Conservation (phyloP, 2,888 invertebrate genomes). For the Margaritifera margaritifera region DNA sequence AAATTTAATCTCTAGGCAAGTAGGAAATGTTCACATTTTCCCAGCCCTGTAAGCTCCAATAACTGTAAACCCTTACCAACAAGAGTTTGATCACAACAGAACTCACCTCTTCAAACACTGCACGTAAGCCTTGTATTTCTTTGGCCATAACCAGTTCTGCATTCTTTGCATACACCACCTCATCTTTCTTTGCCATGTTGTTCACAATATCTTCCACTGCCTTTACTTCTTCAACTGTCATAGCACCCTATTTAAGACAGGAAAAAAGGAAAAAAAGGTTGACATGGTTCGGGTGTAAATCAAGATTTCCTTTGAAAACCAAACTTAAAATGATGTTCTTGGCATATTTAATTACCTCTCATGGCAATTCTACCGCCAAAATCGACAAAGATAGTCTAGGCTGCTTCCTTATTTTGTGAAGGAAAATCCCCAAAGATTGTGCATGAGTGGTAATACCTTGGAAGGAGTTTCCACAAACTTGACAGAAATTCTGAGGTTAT, state of each 20-base stretch:
- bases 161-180: conserved; percentile 90
- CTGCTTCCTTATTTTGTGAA: no score
- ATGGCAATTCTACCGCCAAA: no score
- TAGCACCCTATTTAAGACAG: conserved; percentile 78
- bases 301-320: conserved; percentile 1
- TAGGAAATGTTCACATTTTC: no score
- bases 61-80: no score
- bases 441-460: no score
- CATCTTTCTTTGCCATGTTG: conserved; percentile 83
- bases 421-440: no score
- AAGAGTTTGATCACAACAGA: no score
- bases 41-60: background rate
- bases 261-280: background rate
- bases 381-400: no score
- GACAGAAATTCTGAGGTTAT: no score
- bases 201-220: conserved; percentile 87
- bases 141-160: conserved; percentile 89
- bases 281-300: background rate
- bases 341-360: no score
- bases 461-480: no score
- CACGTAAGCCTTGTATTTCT: conserved; percentile 80
- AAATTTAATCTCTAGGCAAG: no score
- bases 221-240: conserved; percentile 90
- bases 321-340: background rate
- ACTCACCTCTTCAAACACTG: conserved; percentile 93